Evolutionary conservation across 2,113 vertebrate genomes (phyloP), one percentile per base, ranked within the genome.

Genomic region (Acinonyx jubatus): DNA sequence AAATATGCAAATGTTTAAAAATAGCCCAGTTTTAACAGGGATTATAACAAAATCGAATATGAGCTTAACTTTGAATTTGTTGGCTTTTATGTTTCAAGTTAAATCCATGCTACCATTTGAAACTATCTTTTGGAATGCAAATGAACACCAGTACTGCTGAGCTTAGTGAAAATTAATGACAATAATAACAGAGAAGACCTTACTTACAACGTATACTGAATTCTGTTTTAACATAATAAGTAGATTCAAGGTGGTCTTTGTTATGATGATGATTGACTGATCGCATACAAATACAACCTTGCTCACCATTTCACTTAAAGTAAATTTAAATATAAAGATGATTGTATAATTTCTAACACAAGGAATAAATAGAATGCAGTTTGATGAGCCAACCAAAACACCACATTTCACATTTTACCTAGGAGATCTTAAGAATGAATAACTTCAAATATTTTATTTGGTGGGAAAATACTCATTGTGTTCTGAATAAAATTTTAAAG

Each of bases 31-130:
- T 92, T 96, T 96, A 96, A 95, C 80, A 29, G 82, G n/a, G 87
- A 97, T 95, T 98, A 94, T 96, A 92, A 87, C 55, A 96, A 97
- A 96, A 98, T 98, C 36, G 10, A 96, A 91, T 92, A 85, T 86
- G 50, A 95, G 69, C 36, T 91, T 97, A 95, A 97, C 96, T 97
- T 97, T 96, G 81, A 96, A 88, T 94, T 95, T 93, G 92, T 97
- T 96, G 31, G 63, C 74, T 98, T 97, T 98, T 97, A 97, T 98
- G 90, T 96, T 97, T 96, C 91, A 95, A 96, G 86, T 97, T 93
- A 96, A 98, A 97, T 97, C 83, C 94, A 95, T 68, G 66, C 84
- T 71, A 79, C 23, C 29, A 82, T 83, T 94, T 87, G 68, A 96
- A 97, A 90, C 57, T 76, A 50, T 65, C 90, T 97, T 97, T 97